A percentile compares a stretch with the other conserved stretches of the same genome.
Conservation (phyloP, 2,113 vertebrate species). For the Empidonax traillii region DNA sequence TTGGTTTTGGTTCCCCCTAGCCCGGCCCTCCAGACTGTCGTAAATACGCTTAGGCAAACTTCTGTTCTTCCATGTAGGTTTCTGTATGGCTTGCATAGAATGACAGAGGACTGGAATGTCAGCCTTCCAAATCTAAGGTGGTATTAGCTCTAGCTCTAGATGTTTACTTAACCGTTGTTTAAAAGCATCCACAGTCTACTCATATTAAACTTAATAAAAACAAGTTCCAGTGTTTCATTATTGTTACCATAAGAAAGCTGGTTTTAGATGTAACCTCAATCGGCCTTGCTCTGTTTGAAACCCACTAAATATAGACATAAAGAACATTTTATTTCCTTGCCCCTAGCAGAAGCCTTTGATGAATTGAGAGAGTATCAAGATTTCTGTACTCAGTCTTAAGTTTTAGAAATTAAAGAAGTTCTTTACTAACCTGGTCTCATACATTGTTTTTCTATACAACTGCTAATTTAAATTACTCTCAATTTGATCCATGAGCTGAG, state of each 20-base stretch:
- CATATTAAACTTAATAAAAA: not conserved
- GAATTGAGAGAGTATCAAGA: not conserved
- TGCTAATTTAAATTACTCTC: not conserved
- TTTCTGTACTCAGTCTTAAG: not conserved
- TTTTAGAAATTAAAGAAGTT: not conserved
- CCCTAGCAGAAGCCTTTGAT: not conserved
- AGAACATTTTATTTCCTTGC: not conserved
- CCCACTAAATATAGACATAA: not conserved
- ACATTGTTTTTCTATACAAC: not conserved
- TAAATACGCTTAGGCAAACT: not conserved
- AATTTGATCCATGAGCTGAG: not conserved
- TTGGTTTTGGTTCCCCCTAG: not conserved
- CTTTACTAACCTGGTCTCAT: rapidly evolving
- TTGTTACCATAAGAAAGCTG: not conserved
- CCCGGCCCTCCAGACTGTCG: not conserved
- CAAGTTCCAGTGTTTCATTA: not conserved
- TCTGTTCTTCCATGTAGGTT: not conserved
- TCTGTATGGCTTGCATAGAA: not conserved
- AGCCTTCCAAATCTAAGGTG: not conserved
- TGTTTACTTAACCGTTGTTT: not conserved
- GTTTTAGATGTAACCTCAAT: not conserved
- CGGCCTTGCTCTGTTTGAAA: not conserved
- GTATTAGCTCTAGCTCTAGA: not conserved
- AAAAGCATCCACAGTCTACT: not conserved
- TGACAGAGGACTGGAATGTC: not conserved